These are phyloP conservation scores for Varanus komodoensis DNA, from an alignment of 2,113 vertebrate species.

Conservation along the genomic window DNA sequence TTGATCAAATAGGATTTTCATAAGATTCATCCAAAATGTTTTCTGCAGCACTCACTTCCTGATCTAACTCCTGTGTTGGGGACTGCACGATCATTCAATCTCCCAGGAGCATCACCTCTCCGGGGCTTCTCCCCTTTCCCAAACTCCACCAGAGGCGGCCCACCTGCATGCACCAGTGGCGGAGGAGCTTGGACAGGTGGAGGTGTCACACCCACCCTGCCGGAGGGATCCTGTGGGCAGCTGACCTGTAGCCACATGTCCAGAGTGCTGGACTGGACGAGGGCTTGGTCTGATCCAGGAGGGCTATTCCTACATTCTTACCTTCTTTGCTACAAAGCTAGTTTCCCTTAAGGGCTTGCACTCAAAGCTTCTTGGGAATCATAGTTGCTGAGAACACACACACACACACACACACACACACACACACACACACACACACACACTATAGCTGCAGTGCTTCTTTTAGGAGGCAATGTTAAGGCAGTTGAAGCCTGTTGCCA, in stretches of 20 bases:
- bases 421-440: background rate
- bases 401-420: too few species aligned
- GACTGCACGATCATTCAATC: background rate
- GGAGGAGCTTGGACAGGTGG: too few species aligned
- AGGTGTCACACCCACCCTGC: too few species aligned
- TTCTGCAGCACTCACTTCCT: background rate
- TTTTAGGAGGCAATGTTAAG: background rate
- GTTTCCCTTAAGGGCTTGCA: background rate
- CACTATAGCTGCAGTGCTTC: background rate
- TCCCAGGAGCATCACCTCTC: background rate
- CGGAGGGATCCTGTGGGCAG: too few species aligned
- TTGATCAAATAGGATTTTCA: background rate
- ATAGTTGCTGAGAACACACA: background rate
- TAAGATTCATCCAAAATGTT: background rate
- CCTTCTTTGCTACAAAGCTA: background rate
- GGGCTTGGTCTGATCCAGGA: too few species aligned
- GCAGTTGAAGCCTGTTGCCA: too few species aligned
- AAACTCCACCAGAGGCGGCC: too few species aligned
- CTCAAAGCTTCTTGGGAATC: background rate
- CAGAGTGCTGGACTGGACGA: too few species aligned
- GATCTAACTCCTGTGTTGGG: background rate
- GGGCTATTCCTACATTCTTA: too few species aligned
- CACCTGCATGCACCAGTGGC: too few species aligned
- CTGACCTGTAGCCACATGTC: too few species aligned
- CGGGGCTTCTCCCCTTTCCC: too few species aligned